Evolutionary conservation across 2,113 vertebrate genomes (phyloP), one percentile per base, ranked within the genome.

Genomic region (Taurulus bubalis): DNA sequence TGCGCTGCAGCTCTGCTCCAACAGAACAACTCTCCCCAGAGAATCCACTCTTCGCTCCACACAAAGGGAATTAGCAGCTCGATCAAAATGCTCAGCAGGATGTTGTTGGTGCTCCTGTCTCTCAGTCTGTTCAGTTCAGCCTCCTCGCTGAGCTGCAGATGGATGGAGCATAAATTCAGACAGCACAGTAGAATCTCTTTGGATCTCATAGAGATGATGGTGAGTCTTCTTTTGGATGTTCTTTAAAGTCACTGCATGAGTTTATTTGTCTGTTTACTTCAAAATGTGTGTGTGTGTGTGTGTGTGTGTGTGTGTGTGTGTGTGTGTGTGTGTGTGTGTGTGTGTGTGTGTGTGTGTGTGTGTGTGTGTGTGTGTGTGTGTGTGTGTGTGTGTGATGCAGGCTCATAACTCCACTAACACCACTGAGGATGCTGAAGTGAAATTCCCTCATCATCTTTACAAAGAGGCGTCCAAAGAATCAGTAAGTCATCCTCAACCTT

Each of bases 151-250:
- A 79, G 86, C 82, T 95, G 94, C 84, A 82, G 40, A 7, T 94
- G 94, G 94, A 72, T 93, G 73, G 34, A 82, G 22, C 72, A 86
- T 0, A 90, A 89, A 42, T 94, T 93, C 79, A 60, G 0, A 42
- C 62, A 85, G 42, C 75, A 85, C 78, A 92, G 85, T n/a, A 6
- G 49, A 15, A 56, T 14, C 1, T 80, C 53, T 51, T 2, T 93
- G 64, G 6, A 40, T 15, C 84, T 91, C 0, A 71, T 95, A 7
- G 55, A 75, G 0, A 69, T 4, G 0, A 87, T 94, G 93, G 92
- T 94, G 34, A 93, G 89, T 10, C 32, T 68, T 14, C 2, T 67
- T 32, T 28, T 6, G 9, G 0, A 12, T 42, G 0, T 32, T n/a
- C 5, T 67, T 38, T 42, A 8, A 42, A 55, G 3, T 60, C 12